These are phyloP conservation scores for Coecobrya sp. DNA, from an alignment of 2,888 invertebrate species.

Conservation along the genomic window DNA sequence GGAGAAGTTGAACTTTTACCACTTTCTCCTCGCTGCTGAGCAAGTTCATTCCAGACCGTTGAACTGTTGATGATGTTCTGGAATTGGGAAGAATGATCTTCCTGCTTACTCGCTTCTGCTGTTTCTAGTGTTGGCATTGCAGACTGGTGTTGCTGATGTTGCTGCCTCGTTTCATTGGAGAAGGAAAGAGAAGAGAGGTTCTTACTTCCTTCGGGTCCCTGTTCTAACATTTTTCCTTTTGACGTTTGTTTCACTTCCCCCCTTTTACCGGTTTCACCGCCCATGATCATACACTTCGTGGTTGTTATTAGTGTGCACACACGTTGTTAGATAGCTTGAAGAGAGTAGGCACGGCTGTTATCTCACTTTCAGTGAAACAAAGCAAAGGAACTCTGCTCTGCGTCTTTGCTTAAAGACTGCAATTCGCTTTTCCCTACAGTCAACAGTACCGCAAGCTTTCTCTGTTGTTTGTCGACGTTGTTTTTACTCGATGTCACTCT, in stretches of 20 bases:
- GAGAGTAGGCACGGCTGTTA: conserved; percentile 9
- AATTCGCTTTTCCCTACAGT: conserved; percentile 9
- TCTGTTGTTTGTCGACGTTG: conserved; percentile 3
- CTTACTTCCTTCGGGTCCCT: conserved; percentile 37
- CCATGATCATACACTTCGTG: conserved; percentile 64
- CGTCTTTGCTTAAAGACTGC: neutral
- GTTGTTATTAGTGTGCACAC: neutral
- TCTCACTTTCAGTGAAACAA: conserved; percentile 14
- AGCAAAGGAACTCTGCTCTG: neutral
- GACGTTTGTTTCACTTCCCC: conserved; percentile 76
- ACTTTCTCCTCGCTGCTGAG: conserved; percentile 42
- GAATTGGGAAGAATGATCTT: conserved; percentile 62
- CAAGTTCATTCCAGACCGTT: conserved; percentile 76
- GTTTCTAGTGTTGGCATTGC: conserved; percentile 4
- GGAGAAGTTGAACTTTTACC: neutral
- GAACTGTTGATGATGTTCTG: conserved; percentile 77
- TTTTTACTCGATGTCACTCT: conserved; percentile 62
- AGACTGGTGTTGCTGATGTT: neutral
- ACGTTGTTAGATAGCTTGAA: neutral
- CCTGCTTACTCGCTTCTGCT: conserved; percentile 26
- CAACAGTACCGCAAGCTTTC: conserved; percentile 15
- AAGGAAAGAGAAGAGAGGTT: conserved; percentile 35
- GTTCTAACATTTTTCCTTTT: conserved; percentile 65
- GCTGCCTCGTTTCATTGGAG: conserved; percentile 45
- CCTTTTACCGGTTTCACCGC: conserved; percentile 68